Percentiles rank a stretch among this genome's conserved stretches.
These are phyloP conservation scores for Apodemia duryi DNA, from an alignment of 2,888 invertebrate species.

Conservation along the genomic window DNA sequence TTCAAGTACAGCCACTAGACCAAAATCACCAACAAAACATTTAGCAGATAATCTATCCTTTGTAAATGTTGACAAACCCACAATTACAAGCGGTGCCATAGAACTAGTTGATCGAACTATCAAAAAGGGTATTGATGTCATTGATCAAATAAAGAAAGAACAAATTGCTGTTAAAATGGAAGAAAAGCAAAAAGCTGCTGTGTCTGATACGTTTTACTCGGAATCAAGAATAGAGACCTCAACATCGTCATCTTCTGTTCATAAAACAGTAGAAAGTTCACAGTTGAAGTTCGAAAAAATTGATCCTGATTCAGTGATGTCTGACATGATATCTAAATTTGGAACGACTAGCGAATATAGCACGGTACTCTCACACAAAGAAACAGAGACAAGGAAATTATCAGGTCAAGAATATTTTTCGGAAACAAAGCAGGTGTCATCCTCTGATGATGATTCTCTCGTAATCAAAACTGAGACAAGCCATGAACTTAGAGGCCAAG, in stretches of 20 bases:
- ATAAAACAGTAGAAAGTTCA: constrained; percentile 56
- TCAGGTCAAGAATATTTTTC: constrained; percentile 71
- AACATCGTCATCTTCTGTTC: constrained; percentile 65
- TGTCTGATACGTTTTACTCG: constrained; percentile 61
- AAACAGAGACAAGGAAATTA: constrained; percentile 71
- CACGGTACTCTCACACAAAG: constrained; percentile 73
- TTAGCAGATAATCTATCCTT: constrained; percentile 68
- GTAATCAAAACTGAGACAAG: constrained; percentile 71
- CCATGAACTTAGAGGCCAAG: constrained; percentile 67
- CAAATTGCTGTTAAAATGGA: constrained; percentile 65
- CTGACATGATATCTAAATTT: constrained; percentile 66
- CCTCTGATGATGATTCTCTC: constrained; percentile 70
- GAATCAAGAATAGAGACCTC: constrained; percentile 66
- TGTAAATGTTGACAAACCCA: constrained; percentile 74
- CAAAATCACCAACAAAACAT: constrained; percentile 72
- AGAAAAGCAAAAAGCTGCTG: constrained; percentile 57
- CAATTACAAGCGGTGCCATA: constrained; percentile 74
- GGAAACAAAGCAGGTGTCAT: constrained; percentile 71
- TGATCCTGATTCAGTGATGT: constrained; percentile 62
- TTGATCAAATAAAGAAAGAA: constrained; percentile 67
- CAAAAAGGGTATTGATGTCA: constrained; percentile 64
- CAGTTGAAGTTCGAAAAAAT: constrained; percentile 64
- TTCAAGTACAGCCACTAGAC: constrained; percentile 58
- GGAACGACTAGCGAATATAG: constrained; percentile 53
- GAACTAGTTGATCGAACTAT: constrained; percentile 75